These are phyloP conservation scores for Pollimyrus isidori DNA, from an alignment of 2,113 vertebrate genomes.

Conservation along the genomic window DNA sequence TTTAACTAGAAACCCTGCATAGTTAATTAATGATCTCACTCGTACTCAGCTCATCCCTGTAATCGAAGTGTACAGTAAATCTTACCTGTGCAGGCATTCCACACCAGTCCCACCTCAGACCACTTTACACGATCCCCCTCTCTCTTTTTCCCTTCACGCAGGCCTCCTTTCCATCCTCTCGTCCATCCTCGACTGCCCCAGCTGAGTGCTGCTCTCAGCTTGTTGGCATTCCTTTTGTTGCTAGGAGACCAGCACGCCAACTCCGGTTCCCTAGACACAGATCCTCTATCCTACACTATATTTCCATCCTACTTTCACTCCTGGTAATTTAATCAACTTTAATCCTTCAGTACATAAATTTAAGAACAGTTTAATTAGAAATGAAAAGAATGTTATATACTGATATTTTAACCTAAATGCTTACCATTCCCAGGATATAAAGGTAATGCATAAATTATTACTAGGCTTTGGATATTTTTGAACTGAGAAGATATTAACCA, in stretches of 20 bases:
- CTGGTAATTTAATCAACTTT: constrained; percentile 7
- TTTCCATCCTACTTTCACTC: background rate
- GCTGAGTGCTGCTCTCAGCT: background rate
- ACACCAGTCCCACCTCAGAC: background rate
- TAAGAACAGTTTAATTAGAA: background rate
- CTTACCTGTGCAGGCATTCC: constrained; percentile 48
- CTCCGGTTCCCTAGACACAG: constrained; percentile 34
- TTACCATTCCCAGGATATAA: background rate
- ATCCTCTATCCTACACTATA: background rate
- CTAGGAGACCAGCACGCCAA: constrained; percentile 49
- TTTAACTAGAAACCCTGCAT: background rate
- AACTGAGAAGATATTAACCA: background rate
- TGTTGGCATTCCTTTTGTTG: constrained; percentile 43
- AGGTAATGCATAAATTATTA: background rate
- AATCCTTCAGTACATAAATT: background rate
- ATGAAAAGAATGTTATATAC: background rate
- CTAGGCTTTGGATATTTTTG: background rate
- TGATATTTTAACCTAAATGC: background rate
- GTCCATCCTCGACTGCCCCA: background rate
- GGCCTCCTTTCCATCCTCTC: constrained; percentile 8
- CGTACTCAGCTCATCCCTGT: background rate
- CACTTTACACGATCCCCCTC: too few species aligned
- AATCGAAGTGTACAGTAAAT: background rate
- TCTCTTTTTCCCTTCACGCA: constrained; percentile 8
- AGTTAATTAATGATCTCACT: background rate